Base-by-base conservation (phyloP, 2,888 invertebrate genomes). In the Leuctra nigra region DNA sequence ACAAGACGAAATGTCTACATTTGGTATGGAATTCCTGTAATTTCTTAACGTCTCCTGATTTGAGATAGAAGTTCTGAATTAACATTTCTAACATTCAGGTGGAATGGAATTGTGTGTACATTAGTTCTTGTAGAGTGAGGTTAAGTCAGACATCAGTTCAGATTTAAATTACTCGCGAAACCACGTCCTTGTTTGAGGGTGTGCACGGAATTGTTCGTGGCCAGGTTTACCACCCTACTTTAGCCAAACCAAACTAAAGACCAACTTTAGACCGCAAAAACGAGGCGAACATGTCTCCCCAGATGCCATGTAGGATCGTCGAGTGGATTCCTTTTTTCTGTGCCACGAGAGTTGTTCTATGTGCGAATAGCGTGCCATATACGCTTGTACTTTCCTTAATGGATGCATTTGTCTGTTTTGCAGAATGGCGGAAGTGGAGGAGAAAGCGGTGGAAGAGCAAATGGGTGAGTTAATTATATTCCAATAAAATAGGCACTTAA, bases 391-490 rank as follows among this genome's bases (percentile, higher is more conserved):
- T 39, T 20, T 39, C 20, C 20, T 39, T 39, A 44, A 44, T 23
- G 23, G 44, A 20, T 44, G 44, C 23, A 22, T 44, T 29, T 6
- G 11, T 29, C 11, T 29, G 22, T 44, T 22, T n/a, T 58, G 46
- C 80, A 91, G 91, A 91, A 89, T 83, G 90, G 90, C 63, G 87
- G 85, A 56, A 78, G 86, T 61, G 87, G 84, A 61, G 84, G 85
- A 59, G 91, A 91, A 65, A 82, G 86, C 63, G 83, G 83, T 52
- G 84, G 88, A 61, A 79, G 91, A 61, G 82, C 84, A 53, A 90
- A 89, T 81, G 91, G 91, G 87, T 88, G 76, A 80, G 86, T 81
- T 59, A 47, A 58, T 52, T n/a, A n/a, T n/a, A n/a, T n/a, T 53
- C 53, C 41, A 55, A 1, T 47, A 22, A 20, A n/a, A 24, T 18